A percentile compares a stretch with the other conserved stretches of the same genome.
Evolutionary conservation across 2,797 vertebrate genomes (phyloP).

Genomic region (Peromyscus melanophrys): DNA sequence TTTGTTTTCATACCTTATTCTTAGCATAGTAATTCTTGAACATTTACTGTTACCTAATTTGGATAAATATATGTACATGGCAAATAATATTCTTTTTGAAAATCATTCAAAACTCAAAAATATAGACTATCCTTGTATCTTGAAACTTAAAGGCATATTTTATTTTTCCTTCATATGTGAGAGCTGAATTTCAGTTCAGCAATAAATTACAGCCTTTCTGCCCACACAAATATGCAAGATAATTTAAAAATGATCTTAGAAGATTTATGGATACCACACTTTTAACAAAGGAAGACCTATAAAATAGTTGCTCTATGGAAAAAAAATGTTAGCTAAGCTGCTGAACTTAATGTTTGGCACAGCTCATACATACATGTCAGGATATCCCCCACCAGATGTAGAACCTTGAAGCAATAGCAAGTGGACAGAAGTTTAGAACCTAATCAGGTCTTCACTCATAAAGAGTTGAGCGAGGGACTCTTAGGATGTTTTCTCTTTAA

Average conservation of each 20-base stretch:
- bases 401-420: background rate
- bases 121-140: slow-evolving; percentile 2
- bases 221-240: background rate
- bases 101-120: slow-evolving; percentile 49
- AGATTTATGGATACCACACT: background rate
- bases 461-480: background rate
- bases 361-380: background rate
- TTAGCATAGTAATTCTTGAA: background rate
- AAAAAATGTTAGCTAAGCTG: background rate
- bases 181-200: background rate
- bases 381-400: background rate
- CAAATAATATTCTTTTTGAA: slow-evolving; percentile 4
- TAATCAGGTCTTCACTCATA: background rate
- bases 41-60: background rate
- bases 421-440: background rate
- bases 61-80: background rate
- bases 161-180: slow-evolving; percentile 33
- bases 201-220: slow-evolving; percentile 7
- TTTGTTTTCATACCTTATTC: background rate
- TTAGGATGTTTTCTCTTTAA: background rate
- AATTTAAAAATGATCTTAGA: slow-evolving; percentile 21
- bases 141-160: background rate
- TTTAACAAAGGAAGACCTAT: background rate
- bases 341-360: background rate
- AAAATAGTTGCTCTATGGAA: slow-evolving; percentile 25